A percentile compares a stretch with the other conserved stretches of the same genome.
These are phyloP conservation scores for Cheilosia vernalis DNA, from an alignment of 2,888 invertebrate species.

Conservation along the genomic window DNA sequence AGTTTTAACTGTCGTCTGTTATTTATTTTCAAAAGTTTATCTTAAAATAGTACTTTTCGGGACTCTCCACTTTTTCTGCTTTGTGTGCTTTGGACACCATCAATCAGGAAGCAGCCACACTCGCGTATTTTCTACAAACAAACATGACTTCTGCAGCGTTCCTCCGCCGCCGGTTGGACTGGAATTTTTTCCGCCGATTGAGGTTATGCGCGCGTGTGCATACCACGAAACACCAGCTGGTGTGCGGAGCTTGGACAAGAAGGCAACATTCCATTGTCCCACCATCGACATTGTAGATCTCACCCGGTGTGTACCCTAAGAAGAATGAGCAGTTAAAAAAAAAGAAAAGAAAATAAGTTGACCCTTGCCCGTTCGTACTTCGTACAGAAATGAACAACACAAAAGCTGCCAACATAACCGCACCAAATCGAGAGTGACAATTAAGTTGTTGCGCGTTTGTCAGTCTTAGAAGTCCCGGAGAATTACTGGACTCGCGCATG, in stretches of 20 bases:
- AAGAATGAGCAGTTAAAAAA: not conserved
- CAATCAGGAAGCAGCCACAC: slow-evolving; percentile 43
- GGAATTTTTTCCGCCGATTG: slow-evolving; percentile 50
- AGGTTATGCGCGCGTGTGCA: slow-evolving; percentile 38
- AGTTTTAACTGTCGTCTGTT: not conserved
- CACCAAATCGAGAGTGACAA: slow-evolving; percentile 75
- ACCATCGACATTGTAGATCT: slow-evolving; percentile 54
- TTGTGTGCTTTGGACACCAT: not conserved
- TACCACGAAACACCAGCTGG: slow-evolving; percentile 47
- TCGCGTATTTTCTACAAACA: slow-evolving; percentile 11
- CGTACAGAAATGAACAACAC: not conserved
- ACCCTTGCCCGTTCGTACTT: slow-evolving; percentile 56
- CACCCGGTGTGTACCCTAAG: slow-evolving; percentile 45
- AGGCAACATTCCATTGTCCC: slow-evolving; percentile 53
- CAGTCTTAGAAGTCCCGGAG: slow-evolving; percentile 30
- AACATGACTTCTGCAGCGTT: slow-evolving; percentile 22
- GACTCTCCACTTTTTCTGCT: not conserved
- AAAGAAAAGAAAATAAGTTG: slow-evolving; percentile 19
- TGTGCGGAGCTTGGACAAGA: slow-evolving; percentile 18
- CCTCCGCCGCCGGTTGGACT: slow-evolving; percentile 30
- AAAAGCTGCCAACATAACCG: slow-evolving; percentile 47
- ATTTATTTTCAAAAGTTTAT: slow-evolving; percentile 12
- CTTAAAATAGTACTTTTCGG: not conserved
- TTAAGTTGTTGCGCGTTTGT: slow-evolving; percentile 72
- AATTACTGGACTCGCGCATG: slow-evolving; percentile 65